Base-by-base conservation (phyloP, 2,888 invertebrate species). In the Aporophyla nigra region DNA sequence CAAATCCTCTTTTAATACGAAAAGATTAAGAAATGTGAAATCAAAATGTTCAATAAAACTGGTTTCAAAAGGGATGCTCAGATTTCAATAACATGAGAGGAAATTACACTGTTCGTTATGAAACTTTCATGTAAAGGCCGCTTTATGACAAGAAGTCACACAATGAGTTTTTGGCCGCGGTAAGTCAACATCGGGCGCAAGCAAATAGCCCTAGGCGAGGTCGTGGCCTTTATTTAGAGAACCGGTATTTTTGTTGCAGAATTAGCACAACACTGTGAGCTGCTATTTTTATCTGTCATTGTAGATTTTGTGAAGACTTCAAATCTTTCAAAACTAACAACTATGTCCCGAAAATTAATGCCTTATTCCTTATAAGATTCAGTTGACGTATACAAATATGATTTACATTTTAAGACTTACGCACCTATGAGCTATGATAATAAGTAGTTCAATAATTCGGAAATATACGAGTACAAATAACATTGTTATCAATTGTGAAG, bases 91-190 rank as follows among this genome's bases (percentile, higher is more conserved):
- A 90, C 90, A 92, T 88, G 89, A 87, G 89, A 90, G 91, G 91
- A 93, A 94, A 93, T 95, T 93, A 94, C 92, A 93, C 91, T 89
- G 90, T 89, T 90, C 88, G 87, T 86, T 88, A 89, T 90, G 88
- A 91, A 92, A 93, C 84, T 93, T 93, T 92, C 90, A 91, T 92
- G 91, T 90, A 89, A 88, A 93, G 90, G 90, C 89, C 87, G 92
- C 88, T 93, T 93, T 94, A 91, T 93, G 93, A 92, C 93, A 93
- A 93, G 93, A 93, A 93, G 93, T 92, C 91, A 90, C 93, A 95
- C 95, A 96, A 95, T 95, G 94, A 94, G 94, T 93, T 95, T 95
- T 94, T 93, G 94, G 94, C 90, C 92, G 92, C 92, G 87, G 92
- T 90, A 88, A 93, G 93, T 93, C 93, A 93, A 94, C 94, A 94